Base-by-base conservation (phyloP, 1,140 invertebrate genomes). In the Calliopsis andreniformis region DNA sequence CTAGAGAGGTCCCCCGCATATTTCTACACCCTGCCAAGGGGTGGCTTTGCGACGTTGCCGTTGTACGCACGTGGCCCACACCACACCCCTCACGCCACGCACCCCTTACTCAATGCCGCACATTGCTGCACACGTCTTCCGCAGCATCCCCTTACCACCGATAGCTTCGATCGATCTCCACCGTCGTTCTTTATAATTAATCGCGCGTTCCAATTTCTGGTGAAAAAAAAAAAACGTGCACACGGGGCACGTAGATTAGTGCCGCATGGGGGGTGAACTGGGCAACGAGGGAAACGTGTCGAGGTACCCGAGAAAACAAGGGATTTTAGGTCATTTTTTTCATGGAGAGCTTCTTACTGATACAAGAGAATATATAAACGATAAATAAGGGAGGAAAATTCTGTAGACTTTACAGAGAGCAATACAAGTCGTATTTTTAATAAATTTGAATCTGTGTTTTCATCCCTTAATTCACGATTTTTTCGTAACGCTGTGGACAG, bases 31-130 rank as follows among this genome's bases (percentile, higher is more conserved):
- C 59, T 47, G 30, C 43, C 20, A 45, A 62, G 76, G 80, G 77
- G 66, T 55, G 68, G 59, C 47, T 68, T 75, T 75, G 53, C 79
- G 67, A 77, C 49, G 73, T 80, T 70, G 72, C 71, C 78, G 42
- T 23, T 59, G 3, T 32, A 69, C 58, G 76, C 85, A 85, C 83
- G 79, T 79, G 82, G 86, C 85, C 68, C 67, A 63, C 64, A 82
- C 53, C 58, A 42, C 18, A 18, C 61, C 10, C n/a, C 2, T 43
- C 18, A 32, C 58, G 58, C 20, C 78, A 61, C 68, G 78, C 66
- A 56, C 45, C 83, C 80, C 83, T 64, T n/a, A 20, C 20, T 51
- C 72, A 30, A 61, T 20, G 30, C 53, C 47, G 55, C 68, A 71
- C 77, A 81, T 78, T 78, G 72, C 79, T 80, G 56, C 76, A 69